phyloP scores from a whole-genome alignment of 1,140 invertebrate genomes.

The Neocloeon triangulifer region DNA sequence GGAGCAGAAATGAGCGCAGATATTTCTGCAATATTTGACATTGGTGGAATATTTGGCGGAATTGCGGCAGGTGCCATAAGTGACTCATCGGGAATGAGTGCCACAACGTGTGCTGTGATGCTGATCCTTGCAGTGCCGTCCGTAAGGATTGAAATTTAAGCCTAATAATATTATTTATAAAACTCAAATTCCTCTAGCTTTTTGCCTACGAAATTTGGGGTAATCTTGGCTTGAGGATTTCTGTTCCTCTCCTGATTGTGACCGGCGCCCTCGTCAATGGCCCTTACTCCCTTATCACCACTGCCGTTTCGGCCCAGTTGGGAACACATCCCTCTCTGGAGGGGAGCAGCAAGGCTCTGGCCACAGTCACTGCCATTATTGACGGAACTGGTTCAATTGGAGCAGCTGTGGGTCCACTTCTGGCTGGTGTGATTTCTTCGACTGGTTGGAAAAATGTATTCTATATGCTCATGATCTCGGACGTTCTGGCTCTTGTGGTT shows the following conservation, averaged over 20 bases:
- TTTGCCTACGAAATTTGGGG: slow-evolving; percentile 43
- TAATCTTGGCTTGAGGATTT: slow-evolving; percentile 28
- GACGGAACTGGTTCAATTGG: slow-evolving; percentile 88
- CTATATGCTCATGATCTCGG: slow-evolving; percentile 70
- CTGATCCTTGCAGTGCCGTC: slow-evolving; percentile 56
- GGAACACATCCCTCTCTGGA: slow-evolving; percentile 68
- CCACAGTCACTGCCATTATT: slow-evolving; percentile 90
- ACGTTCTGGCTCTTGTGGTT: slow-evolving; percentile 55
- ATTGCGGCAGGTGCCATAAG: slow-evolving; percentile 67
- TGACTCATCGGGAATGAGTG: slow-evolving; percentile 64
- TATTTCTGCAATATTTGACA: slow-evolving; percentile 76
- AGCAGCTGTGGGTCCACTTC: slow-evolving; percentile 70
- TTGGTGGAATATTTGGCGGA: slow-evolving; percentile 74
- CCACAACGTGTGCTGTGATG: slow-evolving; percentile 63
- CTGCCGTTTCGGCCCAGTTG: slow-evolving; percentile 82
- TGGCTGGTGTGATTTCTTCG: slow-evolving; percentile 60
- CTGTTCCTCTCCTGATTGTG: slow-evolving; percentile 45
- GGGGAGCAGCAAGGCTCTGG: slow-evolving; percentile 70
- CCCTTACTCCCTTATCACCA: slow-evolving; percentile 88
- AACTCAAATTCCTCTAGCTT: slow-evolving; percentile 9
- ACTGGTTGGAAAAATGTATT: slow-evolving; percentile 72
- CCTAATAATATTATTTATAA: too few relatives aligned
- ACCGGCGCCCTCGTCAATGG: slow-evolving; percentile 78
- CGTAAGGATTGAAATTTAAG: too few relatives aligned
- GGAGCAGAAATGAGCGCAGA: slow-evolving; percentile 50